Evolutionary conservation across 2,113 vertebrate species (phyloP), one percentile per base, ranked within the genome.

Genomic region (Nothobranchius kuhntae): DNA sequence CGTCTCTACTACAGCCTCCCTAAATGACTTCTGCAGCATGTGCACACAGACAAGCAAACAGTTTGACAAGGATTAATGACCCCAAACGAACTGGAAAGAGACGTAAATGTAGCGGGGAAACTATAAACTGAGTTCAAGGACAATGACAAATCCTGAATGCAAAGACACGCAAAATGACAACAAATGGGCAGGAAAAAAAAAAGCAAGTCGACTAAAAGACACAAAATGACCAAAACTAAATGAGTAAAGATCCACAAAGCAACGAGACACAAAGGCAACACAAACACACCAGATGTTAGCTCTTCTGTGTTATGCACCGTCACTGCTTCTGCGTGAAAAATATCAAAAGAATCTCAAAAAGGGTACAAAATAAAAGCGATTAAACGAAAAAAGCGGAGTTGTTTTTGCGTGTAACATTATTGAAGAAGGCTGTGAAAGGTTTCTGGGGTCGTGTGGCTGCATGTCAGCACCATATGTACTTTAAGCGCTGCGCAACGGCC

Each of bases 401-500:
- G 21, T 30, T 30, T 30, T 3, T 30, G 30, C 1, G 1, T 40
- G 38, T 40, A 6, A 40, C 38, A 40, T 40, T 7, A 40, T 40
- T 9, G 2, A 40, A 53, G 56, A 59, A 53, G 35, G 45, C 9
- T 7, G 58, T 21, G 46, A 74, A 17, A 56, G 62, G 71, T 61
- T 38, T 14, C 46, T 24, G 62, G 35, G 21, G 65, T n/a, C 1
- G 11, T 55, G 56, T 14, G 44, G 17, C 59, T 75, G 59, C 71
- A 21, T 74, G 67, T 65, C 44, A 57, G 45, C 64, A 45, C 59
- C 71, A 38, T 50, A 53, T 73, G 64, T 30, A 36, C 56, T 56
- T 58, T 73, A 51, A 73, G 70, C 68, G 81, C 54, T 54, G 53
- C 11, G 48, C 53, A 51, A 53, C 4, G 48, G 46, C 69, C 75